Percentiles rank a stretch among this genome's conserved stretches.
These are phyloP conservation scores for Ruditapes philippinarum DNA, from an alignment of 1,140 invertebrate genomes.

Conservation along the genomic window DNA sequence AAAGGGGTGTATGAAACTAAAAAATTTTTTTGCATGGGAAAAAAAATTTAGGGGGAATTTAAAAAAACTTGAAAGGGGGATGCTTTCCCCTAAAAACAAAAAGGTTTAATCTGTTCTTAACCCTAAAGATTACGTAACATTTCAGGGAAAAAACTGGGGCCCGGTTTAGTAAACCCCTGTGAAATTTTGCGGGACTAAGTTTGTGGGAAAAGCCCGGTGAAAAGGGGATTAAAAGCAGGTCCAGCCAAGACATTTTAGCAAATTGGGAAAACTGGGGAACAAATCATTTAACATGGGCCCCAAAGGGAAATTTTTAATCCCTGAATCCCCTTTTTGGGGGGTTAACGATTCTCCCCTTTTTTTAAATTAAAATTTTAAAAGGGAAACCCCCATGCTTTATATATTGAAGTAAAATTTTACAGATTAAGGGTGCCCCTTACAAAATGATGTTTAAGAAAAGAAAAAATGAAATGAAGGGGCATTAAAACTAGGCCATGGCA, in stretches of 20 bases:
- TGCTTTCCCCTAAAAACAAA: too few relatives aligned
- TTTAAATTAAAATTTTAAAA: not conserved
- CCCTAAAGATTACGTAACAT: too few relatives aligned
- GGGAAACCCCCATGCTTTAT: not conserved
- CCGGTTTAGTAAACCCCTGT: not conserved
- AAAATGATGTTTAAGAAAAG: not conserved
- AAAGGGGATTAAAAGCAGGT: not conserved
- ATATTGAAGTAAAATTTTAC: not conserved
- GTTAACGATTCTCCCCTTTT: not conserved
- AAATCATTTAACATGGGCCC: not conserved
- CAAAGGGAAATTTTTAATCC: not conserved
- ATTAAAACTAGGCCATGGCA: not conserved
- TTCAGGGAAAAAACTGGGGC: too few relatives aligned
- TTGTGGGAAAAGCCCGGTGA: not conserved
- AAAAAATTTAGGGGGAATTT: too few relatives aligned
- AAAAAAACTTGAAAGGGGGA: too few relatives aligned
- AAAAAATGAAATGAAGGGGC: not conserved
- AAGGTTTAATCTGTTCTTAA: too few relatives aligned
- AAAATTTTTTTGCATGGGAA: too few relatives aligned
- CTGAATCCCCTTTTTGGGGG: too few relatives aligned
- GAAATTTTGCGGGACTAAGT: not conserved
- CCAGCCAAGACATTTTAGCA: not conserved
- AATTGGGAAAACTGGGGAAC: not conserved
- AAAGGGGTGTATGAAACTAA: too few relatives aligned
- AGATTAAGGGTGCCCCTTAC: not conserved